These are phyloP conservation scores for Forbesichthys agassizii DNA, from an alignment of 2,113 vertebrate species.

Conservation along the genomic window DNA sequence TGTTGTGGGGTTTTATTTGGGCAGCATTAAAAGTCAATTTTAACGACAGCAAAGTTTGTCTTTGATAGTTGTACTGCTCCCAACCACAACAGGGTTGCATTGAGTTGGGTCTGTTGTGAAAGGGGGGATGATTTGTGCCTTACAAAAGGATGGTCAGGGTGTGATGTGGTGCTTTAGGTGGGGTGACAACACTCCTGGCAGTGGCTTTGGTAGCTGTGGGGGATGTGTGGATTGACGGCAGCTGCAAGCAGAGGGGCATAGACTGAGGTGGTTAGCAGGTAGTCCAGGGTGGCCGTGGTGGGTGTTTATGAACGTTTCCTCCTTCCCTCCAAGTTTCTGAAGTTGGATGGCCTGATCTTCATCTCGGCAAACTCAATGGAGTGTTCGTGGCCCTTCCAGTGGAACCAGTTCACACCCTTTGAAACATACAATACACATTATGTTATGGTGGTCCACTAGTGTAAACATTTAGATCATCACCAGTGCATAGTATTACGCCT, in stretches of 20 bases:
- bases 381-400: slow-evolving; percentile 97
- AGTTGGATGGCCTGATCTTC: slow-evolving; percentile 95
- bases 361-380: slow-evolving; percentile 97
- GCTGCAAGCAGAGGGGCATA: slow-evolving; percentile 18
- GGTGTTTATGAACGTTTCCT: slow-evolving; percentile 84
- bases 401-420: slow-evolving; percentile 98
- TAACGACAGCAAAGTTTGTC: slow-evolving; percentile 34
- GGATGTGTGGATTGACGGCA: slow-evolving; percentile 28
- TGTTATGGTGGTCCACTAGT: background rate
- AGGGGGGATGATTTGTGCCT: background rate
- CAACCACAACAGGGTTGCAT: background rate
- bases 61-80: background rate
- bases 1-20: slow-evolving; percentile 34
- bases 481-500: no score
- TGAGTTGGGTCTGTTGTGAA: background rate
- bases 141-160: no score
- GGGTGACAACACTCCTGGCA: slow-evolving; percentile 33
- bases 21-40: slow-evolving; percentile 37
- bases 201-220: slow-evolving; percentile 79
- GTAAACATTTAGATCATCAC: no score
- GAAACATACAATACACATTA: background rate
- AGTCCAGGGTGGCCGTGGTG: slow-evolving; percentile 47
- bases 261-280: slow-evolving; percentile 22
- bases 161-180: no score
- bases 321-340: slow-evolving; percentile 92